These are phyloP conservation scores for Paraescarpia echinospica DNA, from an alignment of 1,140 invertebrate genomes.

Conservation along the genomic window DNA sequence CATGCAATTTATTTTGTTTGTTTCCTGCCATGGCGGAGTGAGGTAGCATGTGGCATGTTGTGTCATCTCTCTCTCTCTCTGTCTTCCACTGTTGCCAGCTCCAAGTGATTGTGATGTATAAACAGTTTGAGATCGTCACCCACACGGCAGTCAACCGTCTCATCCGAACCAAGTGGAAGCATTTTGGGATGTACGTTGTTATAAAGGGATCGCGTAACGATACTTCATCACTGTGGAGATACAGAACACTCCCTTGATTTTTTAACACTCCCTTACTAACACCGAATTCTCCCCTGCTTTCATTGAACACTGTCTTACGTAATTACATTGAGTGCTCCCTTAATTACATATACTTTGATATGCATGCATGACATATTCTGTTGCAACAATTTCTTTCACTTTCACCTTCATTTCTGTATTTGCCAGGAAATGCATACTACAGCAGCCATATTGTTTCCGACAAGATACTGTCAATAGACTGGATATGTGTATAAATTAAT, in stretches of 20 bases:
- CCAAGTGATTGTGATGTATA: constrained; percentile 25
- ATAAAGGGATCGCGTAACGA: neutral
- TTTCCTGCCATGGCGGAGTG: no score
- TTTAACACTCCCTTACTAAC: neutral
- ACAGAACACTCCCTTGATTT: neutral
- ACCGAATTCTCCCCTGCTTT: neutral
- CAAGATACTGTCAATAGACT: no score
- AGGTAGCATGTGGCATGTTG: no score
- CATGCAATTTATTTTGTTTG: no score
- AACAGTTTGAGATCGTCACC: constrained; percentile 29
- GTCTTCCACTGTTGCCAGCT: constrained; percentile 25
- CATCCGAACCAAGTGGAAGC: constrained; percentile 19
- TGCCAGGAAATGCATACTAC: neutral
- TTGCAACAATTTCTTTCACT: no score
- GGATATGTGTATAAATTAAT: no score
- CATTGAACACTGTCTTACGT: neutral
- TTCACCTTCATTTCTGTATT: neutral
- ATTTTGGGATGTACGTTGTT: constrained; percentile 24
- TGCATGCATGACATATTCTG: no score
- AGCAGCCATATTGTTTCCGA: neutral
- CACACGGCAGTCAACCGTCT: constrained; percentile 24
- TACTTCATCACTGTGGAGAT: neutral
- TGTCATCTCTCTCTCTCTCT: neutral
- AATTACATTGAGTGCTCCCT: no score
- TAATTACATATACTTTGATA: no score